Conservation (phyloP, 2,888 invertebrate genomes). For the Buathra laborator region DNA sequence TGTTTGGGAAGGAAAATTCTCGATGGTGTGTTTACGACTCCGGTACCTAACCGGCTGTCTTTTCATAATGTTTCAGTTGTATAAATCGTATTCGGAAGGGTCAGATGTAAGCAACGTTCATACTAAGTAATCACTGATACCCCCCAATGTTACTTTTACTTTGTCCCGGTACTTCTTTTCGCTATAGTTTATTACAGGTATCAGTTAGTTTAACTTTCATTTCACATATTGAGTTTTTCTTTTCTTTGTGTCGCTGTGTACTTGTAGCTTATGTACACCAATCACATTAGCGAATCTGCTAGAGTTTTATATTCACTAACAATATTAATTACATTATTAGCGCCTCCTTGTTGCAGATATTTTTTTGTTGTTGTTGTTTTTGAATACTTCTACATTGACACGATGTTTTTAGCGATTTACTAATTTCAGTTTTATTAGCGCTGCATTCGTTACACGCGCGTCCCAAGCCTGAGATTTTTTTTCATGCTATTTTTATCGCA, state of each 20-base stretch:
- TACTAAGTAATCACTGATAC: constrained; percentile 56
- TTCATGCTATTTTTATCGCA: constrained; percentile 43
- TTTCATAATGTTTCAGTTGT: constrained; percentile 82
- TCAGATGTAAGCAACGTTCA: constrained; percentile 84
- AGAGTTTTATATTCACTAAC: constrained; percentile 26
- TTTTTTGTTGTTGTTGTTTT: constrained; percentile 5
- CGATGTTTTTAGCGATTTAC: constrained; percentile 11
- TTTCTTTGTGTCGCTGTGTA: constrained; percentile 45
- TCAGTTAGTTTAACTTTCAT: constrained; percentile 64
- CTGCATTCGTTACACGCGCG: constrained; percentile 24
- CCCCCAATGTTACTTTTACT: constrained; percentile 42
- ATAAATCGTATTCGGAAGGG: constrained; percentile 85
- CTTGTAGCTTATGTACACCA: constrained; percentile 36
- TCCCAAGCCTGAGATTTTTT: constrained; percentile 39
- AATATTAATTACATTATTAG: constrained; percentile 27
- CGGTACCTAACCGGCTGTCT: constrained; percentile 74
- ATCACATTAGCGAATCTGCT: constrained; percentile 14
- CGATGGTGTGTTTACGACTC: constrained; percentile 55
- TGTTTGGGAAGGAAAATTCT: not conserved
- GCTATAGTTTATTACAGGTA: constrained; percentile 62
- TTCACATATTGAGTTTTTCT: constrained; percentile 15
- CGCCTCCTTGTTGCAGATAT: constrained; percentile 64
- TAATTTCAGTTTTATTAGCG: constrained; percentile 43
- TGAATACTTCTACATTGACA: not conserved
- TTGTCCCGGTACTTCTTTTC: constrained; percentile 53